A percentile compares a stretch with the other conserved stretches of the same genome.
These are phyloP conservation scores for Aspidoscelis tigris DNA, from an alignment of 2,113 vertebrate species.

Conservation along the genomic window DNA sequence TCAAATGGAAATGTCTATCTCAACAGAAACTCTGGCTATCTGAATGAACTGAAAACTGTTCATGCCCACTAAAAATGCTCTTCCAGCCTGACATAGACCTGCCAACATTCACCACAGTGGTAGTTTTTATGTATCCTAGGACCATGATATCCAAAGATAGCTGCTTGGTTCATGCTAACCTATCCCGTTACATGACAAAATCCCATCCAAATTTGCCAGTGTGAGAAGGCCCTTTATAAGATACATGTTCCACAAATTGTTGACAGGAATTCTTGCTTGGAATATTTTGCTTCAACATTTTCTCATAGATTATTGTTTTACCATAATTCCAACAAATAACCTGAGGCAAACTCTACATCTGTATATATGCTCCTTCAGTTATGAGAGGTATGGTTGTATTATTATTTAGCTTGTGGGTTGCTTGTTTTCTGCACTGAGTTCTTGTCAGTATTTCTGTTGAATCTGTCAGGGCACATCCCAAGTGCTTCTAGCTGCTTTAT, in stretches of 20 bases:
- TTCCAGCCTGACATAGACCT: too few species aligned
- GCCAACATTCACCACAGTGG: too few species aligned
- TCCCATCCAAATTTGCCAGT: not conserved
- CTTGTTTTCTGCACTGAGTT: constrained; percentile 29
- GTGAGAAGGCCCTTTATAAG: not conserved
- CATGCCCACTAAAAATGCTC: too few species aligned
- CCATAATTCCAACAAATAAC: too few species aligned
- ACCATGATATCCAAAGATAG: not conserved
- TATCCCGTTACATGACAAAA: not conserved
- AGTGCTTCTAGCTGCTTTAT: constrained; percentile 34
- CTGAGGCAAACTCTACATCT: not conserved
- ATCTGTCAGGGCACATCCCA: constrained; percentile 35
- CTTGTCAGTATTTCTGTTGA: constrained; percentile 23
- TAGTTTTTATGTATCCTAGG: too few species aligned
- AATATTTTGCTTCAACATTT: not conserved
- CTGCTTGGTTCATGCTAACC: not conserved
- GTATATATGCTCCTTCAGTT: not conserved
- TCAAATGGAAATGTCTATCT: too few species aligned
- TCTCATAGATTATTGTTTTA: not conserved
- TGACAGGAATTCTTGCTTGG: not conserved
- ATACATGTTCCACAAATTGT: not conserved
- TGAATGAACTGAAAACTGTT: too few species aligned
- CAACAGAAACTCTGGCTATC: too few species aligned
- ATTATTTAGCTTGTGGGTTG: constrained; percentile 13
- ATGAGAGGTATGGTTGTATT: not conserved